Conservation (phyloP, 2,888 invertebrate species). For the Physocephala rufipes region DNA sequence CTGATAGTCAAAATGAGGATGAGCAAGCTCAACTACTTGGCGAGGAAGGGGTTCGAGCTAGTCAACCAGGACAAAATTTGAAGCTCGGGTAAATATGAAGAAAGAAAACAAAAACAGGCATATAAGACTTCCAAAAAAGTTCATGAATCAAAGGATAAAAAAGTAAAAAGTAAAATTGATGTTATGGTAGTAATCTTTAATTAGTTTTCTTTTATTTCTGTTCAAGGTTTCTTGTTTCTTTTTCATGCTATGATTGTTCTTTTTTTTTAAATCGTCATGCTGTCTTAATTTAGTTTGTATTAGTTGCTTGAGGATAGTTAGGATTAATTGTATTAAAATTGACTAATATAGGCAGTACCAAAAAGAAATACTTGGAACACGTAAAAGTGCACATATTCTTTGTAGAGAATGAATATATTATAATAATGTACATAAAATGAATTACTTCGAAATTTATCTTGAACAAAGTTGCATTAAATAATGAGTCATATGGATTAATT, state of each 20-base stretch:
- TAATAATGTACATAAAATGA: neutral
- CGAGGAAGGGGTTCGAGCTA: conserved; percentile 93
- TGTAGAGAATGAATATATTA: conserved; percentile 35
- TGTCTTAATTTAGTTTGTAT: conserved; percentile 32
- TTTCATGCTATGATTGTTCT: conserved; percentile 8
- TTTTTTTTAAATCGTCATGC: conserved; percentile 5
- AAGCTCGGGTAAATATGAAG: conserved; percentile 90
- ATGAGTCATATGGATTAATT: too few species aligned
- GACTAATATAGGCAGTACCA: neutral
- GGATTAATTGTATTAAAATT: conserved; percentile 25
- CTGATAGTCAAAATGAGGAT: conserved; percentile 95
- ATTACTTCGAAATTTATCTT: neutral
- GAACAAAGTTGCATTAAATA: neutral
- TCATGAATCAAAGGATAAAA: conserved; percentile 30
- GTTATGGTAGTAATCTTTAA: neutral
- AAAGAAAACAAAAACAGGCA: conserved; percentile 35
- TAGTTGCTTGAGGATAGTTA: conserved; percentile 32
- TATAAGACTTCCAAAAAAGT: conserved; percentile 40
- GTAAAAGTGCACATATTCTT: conserved; percentile 54
- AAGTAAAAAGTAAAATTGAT: neutral
- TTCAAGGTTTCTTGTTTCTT: neutral
- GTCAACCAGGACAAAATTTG: conserved; percentile 84
- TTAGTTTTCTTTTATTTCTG: conserved; percentile 7
- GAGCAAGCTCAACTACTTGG: conserved; percentile 96
- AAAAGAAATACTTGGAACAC: conserved; percentile 33